Base-by-base conservation (phyloP, 2,888 invertebrate genomes). In the Netelia melanura region DNA sequence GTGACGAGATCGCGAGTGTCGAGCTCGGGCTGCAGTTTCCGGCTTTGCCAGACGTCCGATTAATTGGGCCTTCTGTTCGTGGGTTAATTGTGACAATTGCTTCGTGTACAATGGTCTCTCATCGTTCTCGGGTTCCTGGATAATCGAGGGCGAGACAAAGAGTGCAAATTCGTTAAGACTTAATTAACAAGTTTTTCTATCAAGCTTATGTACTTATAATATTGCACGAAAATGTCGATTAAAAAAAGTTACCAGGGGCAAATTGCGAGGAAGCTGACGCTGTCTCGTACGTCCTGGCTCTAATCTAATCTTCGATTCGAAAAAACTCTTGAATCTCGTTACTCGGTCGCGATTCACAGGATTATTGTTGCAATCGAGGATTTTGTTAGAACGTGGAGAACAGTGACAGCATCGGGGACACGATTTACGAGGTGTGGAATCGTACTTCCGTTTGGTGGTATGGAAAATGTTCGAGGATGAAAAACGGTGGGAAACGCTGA, bases 41-140 rank as follows among this genome's bases (percentile, higher is more conserved):
- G 92, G 90, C 77, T 92, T 92, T 11, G 89, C 88, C 61, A 93
- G 90, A n/a, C 92, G 92, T 30, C 91, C 92, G 56, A 93, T 87
- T 56, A 92, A 88, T 68, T 92, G 93, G 30, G 89, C 90, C 80
- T 92, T 93, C 75, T 92, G 92, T 85, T 93, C 93, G 38, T 90
- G 86, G 38, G 91, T 92, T 52, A 93, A 87, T 83, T 91, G 91
- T 76, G 89, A 92, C 85, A 93, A 86, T 87, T 92, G 91, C 82
- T 92, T 91, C 72, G 91, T 88, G 88, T 90, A 91, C 43, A 89
- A 81, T 6, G 92, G 91, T 68, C 89, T 88, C 65, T 93, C 93
- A 75, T 93, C 93, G 65, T 88, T 89, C 81, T 94, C 93, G 25
- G 91, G 89, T 88, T 93, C 93, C 93, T 93, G 81, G 81, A 58